phyloP scores from a whole-genome alignment of 2,797 vertebrate species.

The Coilia nasus region DNA sequence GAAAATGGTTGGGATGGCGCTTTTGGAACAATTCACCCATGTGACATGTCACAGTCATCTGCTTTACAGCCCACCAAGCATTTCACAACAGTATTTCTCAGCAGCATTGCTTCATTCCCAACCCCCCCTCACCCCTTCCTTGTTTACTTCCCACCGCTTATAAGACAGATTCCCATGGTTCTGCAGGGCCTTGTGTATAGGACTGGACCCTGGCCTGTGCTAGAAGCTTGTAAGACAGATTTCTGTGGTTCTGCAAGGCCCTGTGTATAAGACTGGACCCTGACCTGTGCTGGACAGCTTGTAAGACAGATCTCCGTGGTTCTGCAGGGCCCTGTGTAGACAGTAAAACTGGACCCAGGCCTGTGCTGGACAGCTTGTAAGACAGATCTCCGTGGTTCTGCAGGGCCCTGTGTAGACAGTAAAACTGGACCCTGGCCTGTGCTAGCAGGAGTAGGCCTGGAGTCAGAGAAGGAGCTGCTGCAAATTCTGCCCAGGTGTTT shows the following conservation, averaged over 20 bases:
- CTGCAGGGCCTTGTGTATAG: neutral
- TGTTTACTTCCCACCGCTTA: neutral
- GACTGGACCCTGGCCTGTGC: neutral
- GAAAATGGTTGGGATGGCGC: neutral
- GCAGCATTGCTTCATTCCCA: neutral
- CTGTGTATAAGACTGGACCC: too few relatives aligned
- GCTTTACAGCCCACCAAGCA: slow-evolving; percentile 5
- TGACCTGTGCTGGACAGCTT: neutral
- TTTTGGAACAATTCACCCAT: neutral
- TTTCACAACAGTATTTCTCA: neutral
- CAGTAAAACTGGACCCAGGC: too few relatives aligned
- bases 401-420: too few relatives aligned
- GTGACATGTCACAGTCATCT: slow-evolving; percentile 7
- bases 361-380: too few relatives aligned
- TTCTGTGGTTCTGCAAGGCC: too few relatives aligned
- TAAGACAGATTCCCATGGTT: neutral
- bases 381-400: too few relatives aligned
- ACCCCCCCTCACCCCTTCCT: neutral
- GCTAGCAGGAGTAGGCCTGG: neutral
- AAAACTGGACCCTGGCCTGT: too few relatives aligned
- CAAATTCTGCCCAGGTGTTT: slow-evolving; percentile 9
- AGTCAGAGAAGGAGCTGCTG: neutral
- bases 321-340: too few relatives aligned
- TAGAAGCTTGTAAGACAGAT: neutral
- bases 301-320: too few relatives aligned